Conservation (phyloP, 1,140 invertebrate genomes). For the Ectropis grisescens region DNA sequence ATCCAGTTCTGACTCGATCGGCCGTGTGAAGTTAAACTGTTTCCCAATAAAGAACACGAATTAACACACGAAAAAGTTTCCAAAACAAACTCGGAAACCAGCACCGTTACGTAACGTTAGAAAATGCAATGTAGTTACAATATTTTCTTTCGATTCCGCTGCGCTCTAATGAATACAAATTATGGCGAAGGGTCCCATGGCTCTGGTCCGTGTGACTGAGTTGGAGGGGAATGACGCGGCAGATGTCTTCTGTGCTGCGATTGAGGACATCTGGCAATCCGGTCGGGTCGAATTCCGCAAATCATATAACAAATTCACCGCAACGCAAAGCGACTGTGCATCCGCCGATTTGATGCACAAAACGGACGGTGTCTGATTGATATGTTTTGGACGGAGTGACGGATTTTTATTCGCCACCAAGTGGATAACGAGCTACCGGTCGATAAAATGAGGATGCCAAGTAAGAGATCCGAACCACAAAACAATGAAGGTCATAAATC, state of each 20-base stretch:
- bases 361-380: too few relatives aligned
- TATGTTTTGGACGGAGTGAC: too few relatives aligned
- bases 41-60: constrained; percentile 7
- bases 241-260: constrained; percentile 16
- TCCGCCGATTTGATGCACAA: too few relatives aligned
- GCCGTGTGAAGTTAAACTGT: constrained; percentile 14
- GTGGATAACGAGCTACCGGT: constrained; percentile 15
- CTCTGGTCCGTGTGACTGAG: constrained; percentile 10
- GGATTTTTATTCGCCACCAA: constrained; percentile 3
- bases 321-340: too few relatives aligned
- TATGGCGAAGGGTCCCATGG: constrained; percentile 7
- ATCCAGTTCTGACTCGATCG: constrained; percentile 19
- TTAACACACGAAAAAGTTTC: constrained; percentile 1
- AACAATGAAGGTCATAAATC: constrained; percentile 65
- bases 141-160: constrained; percentile 2
- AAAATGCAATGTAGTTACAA: background rate
- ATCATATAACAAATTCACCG: constrained; percentile 3
- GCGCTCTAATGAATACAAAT: constrained; percentile 11
- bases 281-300: constrained; percentile 13
- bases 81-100: constrained; percentile 6
- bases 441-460: constrained; percentile 34
- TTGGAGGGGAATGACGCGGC: constrained; percentile 14
- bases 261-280: constrained; percentile 9
- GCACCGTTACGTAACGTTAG: constrained; percentile 1
- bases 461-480: constrained; percentile 34